phyloP scores from a whole-genome alignment of 2,888 invertebrate genomes.

The Cryptophagus acutangulus region DNA sequence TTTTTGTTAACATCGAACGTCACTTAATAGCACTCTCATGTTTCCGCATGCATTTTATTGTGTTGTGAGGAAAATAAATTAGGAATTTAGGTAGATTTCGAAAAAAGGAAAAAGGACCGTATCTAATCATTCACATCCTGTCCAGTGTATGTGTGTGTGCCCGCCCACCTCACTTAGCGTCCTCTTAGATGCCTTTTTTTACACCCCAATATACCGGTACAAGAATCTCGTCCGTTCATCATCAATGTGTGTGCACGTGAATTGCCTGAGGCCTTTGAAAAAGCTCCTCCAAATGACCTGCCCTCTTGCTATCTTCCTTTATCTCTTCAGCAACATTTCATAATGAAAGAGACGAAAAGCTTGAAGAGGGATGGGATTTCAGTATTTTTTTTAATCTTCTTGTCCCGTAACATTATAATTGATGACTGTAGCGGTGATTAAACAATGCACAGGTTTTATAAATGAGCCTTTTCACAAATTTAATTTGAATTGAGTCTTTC shows the following conservation, averaged over 20 bases:
- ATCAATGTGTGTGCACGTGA: conserved; percentile 48
- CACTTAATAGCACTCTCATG: too few species aligned
- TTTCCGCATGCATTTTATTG: too few species aligned
- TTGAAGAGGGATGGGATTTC: not conserved
- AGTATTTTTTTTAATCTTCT: conserved; percentile 1
- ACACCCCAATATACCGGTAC: conserved; percentile 34
- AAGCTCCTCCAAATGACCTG: not conserved
- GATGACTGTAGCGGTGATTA: conserved; percentile 18
- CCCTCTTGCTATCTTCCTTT: conserved; percentile 6
- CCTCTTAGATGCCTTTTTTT: conserved; percentile 38
- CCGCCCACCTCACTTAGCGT: conserved; percentile 41
- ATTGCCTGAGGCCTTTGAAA: conserved; percentile 37
- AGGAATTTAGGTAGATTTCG: too few species aligned
- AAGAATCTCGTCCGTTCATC: too few species aligned
- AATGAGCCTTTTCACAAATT: conserved; percentile 23
- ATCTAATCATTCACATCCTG: conserved; percentile 46
- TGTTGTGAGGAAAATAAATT: too few species aligned
- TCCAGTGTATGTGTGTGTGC: conserved; percentile 31
- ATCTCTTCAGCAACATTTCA: too few species aligned
- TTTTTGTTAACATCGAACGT: too few species aligned
- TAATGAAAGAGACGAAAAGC: not conserved
- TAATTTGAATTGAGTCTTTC: conserved; percentile 8
- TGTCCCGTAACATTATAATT: conserved; percentile 13
- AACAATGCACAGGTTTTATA: conserved; percentile 20
- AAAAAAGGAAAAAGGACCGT: too few species aligned